phyloP scores from a whole-genome alignment of 1,140 invertebrate genomes.

The Leptopilina boulardi region DNA sequence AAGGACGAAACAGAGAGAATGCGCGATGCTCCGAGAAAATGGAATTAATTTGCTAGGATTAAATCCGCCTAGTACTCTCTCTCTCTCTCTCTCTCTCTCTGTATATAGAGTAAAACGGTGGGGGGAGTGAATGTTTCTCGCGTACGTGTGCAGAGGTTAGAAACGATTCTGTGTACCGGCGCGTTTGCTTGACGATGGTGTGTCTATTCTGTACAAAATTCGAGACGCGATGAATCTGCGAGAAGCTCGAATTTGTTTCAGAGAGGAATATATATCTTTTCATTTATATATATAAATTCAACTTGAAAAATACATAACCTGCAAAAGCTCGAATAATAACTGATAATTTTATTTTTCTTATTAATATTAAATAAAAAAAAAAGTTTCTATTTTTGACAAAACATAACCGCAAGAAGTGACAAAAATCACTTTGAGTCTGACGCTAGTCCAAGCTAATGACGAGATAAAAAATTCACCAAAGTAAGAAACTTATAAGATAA shows the following conservation, averaged over 20 bases:
- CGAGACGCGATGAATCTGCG: neutral
- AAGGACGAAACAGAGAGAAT: conserved; percentile 75
- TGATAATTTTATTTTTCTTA: no score
- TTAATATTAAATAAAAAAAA: no score
- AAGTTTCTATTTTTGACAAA: no score
- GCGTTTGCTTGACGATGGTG: neutral
- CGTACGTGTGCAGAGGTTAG: conserved; percentile 57
- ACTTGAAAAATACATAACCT: no score
- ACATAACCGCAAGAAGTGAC: no score
- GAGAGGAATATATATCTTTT: neutral
- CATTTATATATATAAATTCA: no score
- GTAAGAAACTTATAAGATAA: neutral
- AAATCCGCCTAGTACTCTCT: conserved; percentile 71
- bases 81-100: no score
- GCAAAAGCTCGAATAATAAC: no score
- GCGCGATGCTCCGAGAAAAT: conserved; percentile 75
- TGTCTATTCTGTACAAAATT: conserved; percentile 8
- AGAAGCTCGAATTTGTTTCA: neutral
- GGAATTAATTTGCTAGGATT: conserved; percentile 76
- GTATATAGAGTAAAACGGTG: conserved; percentile 62
- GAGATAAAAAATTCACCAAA: neutral
- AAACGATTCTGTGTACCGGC: conserved; percentile 21
- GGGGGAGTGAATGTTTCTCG: conserved; percentile 67
- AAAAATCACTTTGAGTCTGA: no score
- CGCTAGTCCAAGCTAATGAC: no score